These are phyloP conservation scores for Callocephalon fimbriatum DNA, from an alignment of 2,113 vertebrate species.

Conservation along the genomic window DNA sequence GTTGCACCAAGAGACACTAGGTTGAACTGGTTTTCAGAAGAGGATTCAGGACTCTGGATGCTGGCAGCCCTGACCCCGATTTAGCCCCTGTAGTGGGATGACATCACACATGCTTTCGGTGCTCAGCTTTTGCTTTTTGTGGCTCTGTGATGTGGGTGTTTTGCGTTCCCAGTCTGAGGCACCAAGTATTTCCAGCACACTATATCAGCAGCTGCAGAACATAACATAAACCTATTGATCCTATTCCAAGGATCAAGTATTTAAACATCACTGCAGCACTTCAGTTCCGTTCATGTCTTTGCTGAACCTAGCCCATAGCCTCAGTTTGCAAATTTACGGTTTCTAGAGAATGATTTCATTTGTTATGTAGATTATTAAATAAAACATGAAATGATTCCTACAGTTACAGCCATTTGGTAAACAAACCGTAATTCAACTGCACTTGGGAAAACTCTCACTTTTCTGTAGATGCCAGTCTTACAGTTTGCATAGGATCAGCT, in stretches of 20 bases:
- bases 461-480: neutral
- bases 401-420: neutral
- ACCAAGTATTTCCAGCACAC: neutral
- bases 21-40: neutral
- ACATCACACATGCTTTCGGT: neutral
- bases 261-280: neutral
- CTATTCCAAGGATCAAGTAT: rapidly evolving
- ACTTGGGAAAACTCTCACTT: neutral
- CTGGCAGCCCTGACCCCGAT: neutral
- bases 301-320: neutral
- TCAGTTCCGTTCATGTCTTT: neutral
- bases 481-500: neutral
- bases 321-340: neutral
- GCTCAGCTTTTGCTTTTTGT: neutral
- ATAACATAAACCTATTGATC: neutral
- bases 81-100: neutral
- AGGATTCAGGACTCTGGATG: neutral
- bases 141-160: rapidly evolving
- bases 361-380: neutral
- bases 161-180: neutral
- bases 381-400: neutral
- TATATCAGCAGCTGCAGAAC: rapidly evolving
- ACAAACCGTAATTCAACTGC: neutral
- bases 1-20: neutral
- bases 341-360: neutral